Evolutionary conservation across 2,888 invertebrate species (phyloP).

Genomic region (Drosophila neutralis): DNA sequence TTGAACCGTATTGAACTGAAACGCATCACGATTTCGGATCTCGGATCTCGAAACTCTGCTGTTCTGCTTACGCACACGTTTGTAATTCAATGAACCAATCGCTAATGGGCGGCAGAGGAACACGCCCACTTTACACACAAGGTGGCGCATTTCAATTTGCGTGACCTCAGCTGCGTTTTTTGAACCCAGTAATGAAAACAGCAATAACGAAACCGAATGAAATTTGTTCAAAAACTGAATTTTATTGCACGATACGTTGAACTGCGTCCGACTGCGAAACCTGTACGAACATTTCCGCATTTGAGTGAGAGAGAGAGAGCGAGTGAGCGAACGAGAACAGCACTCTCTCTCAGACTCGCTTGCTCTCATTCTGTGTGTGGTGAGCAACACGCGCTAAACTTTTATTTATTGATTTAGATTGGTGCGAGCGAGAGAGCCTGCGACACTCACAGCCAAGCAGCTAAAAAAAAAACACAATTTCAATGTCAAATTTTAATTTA

Average conservation of each 20-base stretch:
- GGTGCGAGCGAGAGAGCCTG: slow-evolving; percentile 48
- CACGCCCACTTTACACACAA: slow-evolving; percentile 71
- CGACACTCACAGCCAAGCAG: slow-evolving; percentile 10
- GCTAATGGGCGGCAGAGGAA: slow-evolving; percentile 18
- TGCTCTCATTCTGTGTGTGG: slow-evolving; percentile 20
- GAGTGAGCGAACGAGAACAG: slow-evolving; percentile 18
- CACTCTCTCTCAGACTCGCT: slow-evolving; percentile 4
- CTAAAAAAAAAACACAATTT: slow-evolving; percentile 59
- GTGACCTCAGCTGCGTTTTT: slow-evolving; percentile 77
- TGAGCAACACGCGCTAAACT: slow-evolving; percentile 62
- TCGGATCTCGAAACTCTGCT: background rate
- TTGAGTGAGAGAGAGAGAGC: slow-evolving; percentile 27
- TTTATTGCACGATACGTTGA: slow-evolving; percentile 74
- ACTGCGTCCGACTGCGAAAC: slow-evolving; percentile 66
- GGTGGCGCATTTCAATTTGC: slow-evolving; percentile 41
- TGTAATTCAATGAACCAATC: slow-evolving; percentile 23
- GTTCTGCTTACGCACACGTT: slow-evolving; percentile 16
- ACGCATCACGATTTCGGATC: slow-evolving; percentile 8
- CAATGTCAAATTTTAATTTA: slow-evolving; percentile 80
- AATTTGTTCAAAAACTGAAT: slow-evolving; percentile 47
- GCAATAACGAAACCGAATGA: slow-evolving; percentile 18
- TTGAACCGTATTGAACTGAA: slow-evolving; percentile 12
- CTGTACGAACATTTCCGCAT: slow-evolving; percentile 78
- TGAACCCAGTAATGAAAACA: slow-evolving; percentile 63
- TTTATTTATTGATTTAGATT: slow-evolving; percentile 69